phyloP scores from a whole-genome alignment of 2,797 vertebrate species.

The Antrozous pallidus region DNA sequence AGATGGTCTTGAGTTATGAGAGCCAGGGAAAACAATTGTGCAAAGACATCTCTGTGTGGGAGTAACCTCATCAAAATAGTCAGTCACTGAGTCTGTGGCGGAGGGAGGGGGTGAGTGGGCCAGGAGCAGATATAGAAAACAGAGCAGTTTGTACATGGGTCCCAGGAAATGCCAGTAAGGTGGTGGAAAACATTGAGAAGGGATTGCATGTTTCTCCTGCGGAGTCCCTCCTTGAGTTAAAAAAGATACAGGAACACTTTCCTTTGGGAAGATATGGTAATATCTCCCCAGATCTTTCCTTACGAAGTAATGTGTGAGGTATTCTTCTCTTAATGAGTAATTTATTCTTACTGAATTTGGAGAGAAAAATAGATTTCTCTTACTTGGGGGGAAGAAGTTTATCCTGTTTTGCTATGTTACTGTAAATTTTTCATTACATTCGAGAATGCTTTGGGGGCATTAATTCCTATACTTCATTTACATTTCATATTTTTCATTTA shows the following conservation, averaged over 20 bases:
- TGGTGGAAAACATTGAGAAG: background rate
- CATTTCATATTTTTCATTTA: no score
- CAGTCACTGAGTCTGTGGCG: background rate
- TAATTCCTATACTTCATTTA: no score
- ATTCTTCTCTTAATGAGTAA: background rate
- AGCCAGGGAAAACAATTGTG: slow-evolving; percentile 37
- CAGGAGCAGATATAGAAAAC: background rate
- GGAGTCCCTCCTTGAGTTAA: background rate
- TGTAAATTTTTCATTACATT: no score
- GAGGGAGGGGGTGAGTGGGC: background rate
- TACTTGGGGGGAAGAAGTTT: background rate
- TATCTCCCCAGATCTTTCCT: background rate
- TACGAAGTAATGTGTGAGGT: background rate
- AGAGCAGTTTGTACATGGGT: background rate
- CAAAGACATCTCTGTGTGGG: background rate
- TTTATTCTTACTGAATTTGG: background rate
- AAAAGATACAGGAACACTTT: background rate
- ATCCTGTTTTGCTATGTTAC: background rate
- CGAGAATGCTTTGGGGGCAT: no score
- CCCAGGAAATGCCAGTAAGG: background rate
- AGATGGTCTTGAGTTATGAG: slow-evolving; percentile 54
- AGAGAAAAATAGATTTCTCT: background rate
- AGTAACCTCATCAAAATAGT: slow-evolving; percentile 8
- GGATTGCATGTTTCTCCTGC: background rate
- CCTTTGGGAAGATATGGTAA: background rate